Conservation (phyloP, 1,140 invertebrate genomes). For the Aricia agestis region DNA sequence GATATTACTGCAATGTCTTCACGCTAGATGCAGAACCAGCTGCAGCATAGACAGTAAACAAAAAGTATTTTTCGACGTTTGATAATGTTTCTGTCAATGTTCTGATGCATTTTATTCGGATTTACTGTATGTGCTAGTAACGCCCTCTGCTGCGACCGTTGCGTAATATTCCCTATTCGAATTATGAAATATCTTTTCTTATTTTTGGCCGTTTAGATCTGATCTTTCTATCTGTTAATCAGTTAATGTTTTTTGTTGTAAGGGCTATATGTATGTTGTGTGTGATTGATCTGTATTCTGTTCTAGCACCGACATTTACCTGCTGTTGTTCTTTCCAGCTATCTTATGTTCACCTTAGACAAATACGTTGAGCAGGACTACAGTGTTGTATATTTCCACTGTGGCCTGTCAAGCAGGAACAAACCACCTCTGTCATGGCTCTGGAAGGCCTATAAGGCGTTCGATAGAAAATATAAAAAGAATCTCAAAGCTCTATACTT, state of each 20-base stretch:
- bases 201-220: too few species aligned
- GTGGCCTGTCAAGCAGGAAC: conserved; percentile 96
- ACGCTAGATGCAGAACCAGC: too few species aligned
- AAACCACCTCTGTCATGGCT: conserved; percentile 97
- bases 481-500: conserved; percentile 98
- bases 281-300: not conserved
- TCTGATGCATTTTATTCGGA: too few species aligned
- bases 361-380: conserved; percentile 99
- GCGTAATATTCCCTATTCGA: too few species aligned
- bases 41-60: too few species aligned
- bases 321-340: conserved; percentile 78
- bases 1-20: too few species aligned
- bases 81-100: too few species aligned
- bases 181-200: too few species aligned
- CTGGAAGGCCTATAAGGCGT: conserved; percentile 97
- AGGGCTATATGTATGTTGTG: not conserved
- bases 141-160: too few species aligned
- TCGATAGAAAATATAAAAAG: conserved; percentile 99
- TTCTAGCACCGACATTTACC: not conserved
- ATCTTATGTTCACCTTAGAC: conserved; percentile 96
- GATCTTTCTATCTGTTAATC: too few species aligned
- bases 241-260: not conserved
- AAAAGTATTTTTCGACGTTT: too few species aligned
- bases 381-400: conserved; percentile 99
- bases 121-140: too few species aligned